Percentiles rank a stretch among this genome's conserved stretches.
phyloP scores from a whole-genome alignment of 2,797 vertebrate species.

The Carduelis carduelis region DNA sequence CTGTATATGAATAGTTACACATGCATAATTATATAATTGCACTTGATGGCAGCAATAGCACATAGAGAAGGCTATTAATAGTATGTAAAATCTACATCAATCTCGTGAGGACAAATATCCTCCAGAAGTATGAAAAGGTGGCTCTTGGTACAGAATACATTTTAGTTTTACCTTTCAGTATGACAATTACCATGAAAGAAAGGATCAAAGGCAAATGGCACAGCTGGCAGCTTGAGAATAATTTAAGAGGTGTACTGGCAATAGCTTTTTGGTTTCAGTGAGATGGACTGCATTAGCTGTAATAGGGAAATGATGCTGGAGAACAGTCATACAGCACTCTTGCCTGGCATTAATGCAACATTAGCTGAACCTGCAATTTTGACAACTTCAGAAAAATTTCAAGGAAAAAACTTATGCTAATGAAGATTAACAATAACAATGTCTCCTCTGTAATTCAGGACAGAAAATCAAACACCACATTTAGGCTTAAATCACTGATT shows the following conservation, averaged over 20 bases:
- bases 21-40: constrained; percentile 66
- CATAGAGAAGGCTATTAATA: constrained; percentile 54
- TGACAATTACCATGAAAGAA: constrained; percentile 52
- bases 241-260: constrained; percentile 59
- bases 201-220: constrained; percentile 47
- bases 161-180: constrained; percentile 54
- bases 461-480: background rate
- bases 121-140: constrained; percentile 13
- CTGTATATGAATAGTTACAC: background rate
- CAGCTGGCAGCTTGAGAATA: constrained; percentile 56
- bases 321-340: background rate
- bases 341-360: background rate
- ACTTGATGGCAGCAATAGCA: constrained; percentile 72
- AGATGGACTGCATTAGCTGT: constrained; percentile 48
- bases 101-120: constrained; percentile 1
- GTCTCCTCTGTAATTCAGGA: background rate
- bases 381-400: background rate
- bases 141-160: constrained; percentile 26
- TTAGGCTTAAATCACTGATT: background rate
- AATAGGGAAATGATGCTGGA: constrained; percentile 34
- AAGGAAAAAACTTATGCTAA: background rate
- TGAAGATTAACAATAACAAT: background rate
- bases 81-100: background rate
- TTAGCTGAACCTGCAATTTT: background rate
- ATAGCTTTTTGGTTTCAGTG: constrained; percentile 36